Evolutionary conservation across 1,140 invertebrate species (phyloP), one percentile per base, ranked within the genome.

Genomic region (Euwallacea fornicatus): DNA sequence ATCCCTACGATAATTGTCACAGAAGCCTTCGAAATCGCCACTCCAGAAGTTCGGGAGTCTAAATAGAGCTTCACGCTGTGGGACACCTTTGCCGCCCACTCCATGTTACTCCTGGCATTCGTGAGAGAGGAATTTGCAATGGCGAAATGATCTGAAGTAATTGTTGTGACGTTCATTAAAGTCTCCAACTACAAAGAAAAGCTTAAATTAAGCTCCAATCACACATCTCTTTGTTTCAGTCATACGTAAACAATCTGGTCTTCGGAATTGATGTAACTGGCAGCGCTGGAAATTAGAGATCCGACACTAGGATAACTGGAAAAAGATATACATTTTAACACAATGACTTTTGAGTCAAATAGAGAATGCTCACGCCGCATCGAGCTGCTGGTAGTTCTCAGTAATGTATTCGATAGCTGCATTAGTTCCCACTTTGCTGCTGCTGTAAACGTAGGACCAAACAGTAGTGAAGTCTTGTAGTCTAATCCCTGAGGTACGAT

Each of bases 351-450:
- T 13, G 7, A 47, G 44, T 50, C 6, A 11, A 47, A 47, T 3
- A 44, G 21, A 43, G 13, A 13, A 33, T 58, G 56, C 68, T 70
- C 58, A 70, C 68, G 43, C 42, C 4, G 44, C 42, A 42, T 42
- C 3, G 2, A 71, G n/a, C 2, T 21, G 42, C 0, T 7, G 16
- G 62, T 73, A 64, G 50, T 73, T 70, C 47, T 73, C 66, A 7
- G 43, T 42, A 16, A 89, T 75, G 47, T 83, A 85, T 7, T 86
- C 79, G 3, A 88, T 77, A 0, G 78, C 80, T 33, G 79, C 77
- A 61, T 84, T 69, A 0, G 84, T 78, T 63, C 85, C 86, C 0
- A 76, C 74, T 68, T 84, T 79, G 1, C 80, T 60, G 42, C 61
- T 76, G 33, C 76, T 75, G 7, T 84, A 80, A 6, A 87, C 82